Conservation (phyloP, 2,113 vertebrate genomes). For the Siniperca chuatsi region DNA sequence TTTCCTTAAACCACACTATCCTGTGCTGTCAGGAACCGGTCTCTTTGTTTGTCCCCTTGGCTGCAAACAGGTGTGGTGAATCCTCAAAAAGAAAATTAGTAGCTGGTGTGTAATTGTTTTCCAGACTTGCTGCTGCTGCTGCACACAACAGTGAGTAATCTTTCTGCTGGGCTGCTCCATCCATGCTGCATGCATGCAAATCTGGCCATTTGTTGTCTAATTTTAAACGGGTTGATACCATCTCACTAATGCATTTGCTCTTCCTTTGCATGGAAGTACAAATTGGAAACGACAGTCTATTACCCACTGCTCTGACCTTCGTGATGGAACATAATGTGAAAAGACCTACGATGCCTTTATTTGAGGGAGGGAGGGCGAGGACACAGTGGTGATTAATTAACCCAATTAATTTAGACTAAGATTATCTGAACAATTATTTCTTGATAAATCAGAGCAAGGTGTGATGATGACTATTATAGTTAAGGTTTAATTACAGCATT, state of each 20-base stretch:
- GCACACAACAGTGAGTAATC: constrained; percentile 31
- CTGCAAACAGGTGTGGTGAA: constrained; percentile 71
- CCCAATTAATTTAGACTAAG: constrained; percentile 83
- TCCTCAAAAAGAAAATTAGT: constrained; percentile 61
- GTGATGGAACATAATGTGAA: constrained; percentile 75
- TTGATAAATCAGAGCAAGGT: constrained; percentile 80
- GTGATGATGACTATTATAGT: constrained; percentile 73
- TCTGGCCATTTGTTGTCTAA: constrained; percentile 73
- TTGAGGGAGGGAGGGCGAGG: constrained; percentile 52
- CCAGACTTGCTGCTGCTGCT: constrained; percentile 25
- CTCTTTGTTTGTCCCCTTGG: constrained; percentile 52
- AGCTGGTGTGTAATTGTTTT: constrained; percentile 56
- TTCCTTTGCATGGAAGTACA: constrained; percentile 77
- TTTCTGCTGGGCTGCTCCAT: constrained; percentile 30
- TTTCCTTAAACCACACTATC: constrained; percentile 27
- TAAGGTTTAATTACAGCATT: constrained; percentile 79
- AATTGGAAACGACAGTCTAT: constrained; percentile 81
- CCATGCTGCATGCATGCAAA: constrained; percentile 62
- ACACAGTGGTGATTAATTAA: constrained; percentile 83
- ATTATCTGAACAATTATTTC: constrained; percentile 84
- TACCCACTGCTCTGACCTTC: constrained; percentile 79
- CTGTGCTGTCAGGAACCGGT: constrained; percentile 31
- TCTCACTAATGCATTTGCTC: constrained; percentile 76
- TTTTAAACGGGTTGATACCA: constrained; percentile 76
- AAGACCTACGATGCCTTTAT: constrained; percentile 76